Base-by-base conservation (phyloP, 2,888 invertebrate species). In the Drosophila picticornis region DNA sequence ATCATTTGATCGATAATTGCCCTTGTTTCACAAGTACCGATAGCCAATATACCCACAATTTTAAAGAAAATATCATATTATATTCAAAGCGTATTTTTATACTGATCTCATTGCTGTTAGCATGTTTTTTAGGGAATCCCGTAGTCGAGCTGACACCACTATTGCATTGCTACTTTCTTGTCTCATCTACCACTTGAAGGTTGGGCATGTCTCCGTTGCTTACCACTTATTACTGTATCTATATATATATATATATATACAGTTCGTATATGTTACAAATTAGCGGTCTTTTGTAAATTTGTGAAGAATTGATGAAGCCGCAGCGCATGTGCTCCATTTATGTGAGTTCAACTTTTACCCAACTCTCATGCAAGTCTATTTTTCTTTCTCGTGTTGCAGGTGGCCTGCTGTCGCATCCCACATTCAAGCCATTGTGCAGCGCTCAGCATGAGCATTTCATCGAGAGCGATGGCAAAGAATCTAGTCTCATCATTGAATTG, bases 401-500 rank as follows among this genome's bases (percentile, higher is more conserved):
- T 85, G 91, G 91, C 67, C 83, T 88, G 65, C 81, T 90, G 48
- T 74, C 91, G 58, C 91, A 92, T 81, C 92, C 92, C 13, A 88
- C 87, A 34, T 92, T 93, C 50, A 92, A 92, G 78, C 92, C 92
- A 51, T 82, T 93, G 38, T 93, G 93, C 81, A 91, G 90, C 63
- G 84, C 83, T 19, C 92, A 92, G 79, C 87, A 92, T 52, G 93
- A 93, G 67, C 91, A 92, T 50, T 93, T 91, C 78, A 90, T 93
- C 59, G 92, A 92, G 62, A 93, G 93, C 74, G 92, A 93, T 31
- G 93, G 93, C 72, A 91, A 91, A 68, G 92, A 92, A 83, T 93
- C 93, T 83, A 93, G 93, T 88, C 90, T 93, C 22, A 91, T 92
- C 75, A 91, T 93, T 57, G 93, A 93, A 74, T 91, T 93, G 61